Evolutionary conservation across 2,797 vertebrate genomes (phyloP), one percentile per base, ranked within the genome.

Genomic region (Dicrostonyx torquatus): DNA sequence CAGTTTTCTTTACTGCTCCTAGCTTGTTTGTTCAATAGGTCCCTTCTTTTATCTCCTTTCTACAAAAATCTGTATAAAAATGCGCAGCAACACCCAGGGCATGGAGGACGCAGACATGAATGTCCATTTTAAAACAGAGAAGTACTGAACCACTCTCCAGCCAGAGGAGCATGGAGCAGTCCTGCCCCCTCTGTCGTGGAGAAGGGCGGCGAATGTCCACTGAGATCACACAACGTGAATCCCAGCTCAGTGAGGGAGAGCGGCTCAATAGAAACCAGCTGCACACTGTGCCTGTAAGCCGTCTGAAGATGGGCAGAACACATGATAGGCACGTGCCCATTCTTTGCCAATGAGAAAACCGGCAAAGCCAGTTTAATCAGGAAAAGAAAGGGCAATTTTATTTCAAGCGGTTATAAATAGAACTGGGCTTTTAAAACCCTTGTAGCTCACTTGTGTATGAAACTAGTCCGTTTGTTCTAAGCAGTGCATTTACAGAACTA

Each of bases 301-400:
- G 55, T 89, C 85, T 60, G 53, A 22, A 37, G 37, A 87, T 50
- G 62, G 37, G 40, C 31, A 55, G 29, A 92, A 79, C 11, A 79
- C 11, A 53, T 10, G 70, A 58, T 4, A 80, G 45, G n/a, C 60
- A 53, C n/a, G 2, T 73, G 50, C 72, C 18, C 6, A 1, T 62
- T 89, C 88, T 93, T 93, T 89, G 75, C 82, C 60, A 64, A 45
- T 6, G 26, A 93, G 34, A 95, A 93, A 20, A 70, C 53, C 40
- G 62, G 75, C 29, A 37, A 79, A 92, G 60, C 48, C 92, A 29
- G 53, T 82, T 91, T 91, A 89, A 95, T 68, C 31, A 96, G 48
- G 77, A 92, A 93, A 53, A 89, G 66, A 87, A 87, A 80, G 93
- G 18, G 3, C 4, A 90, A n/a, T 95, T 93, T 79, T 29, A n/a